Conservation (phyloP, 2,888 invertebrate genomes). For the Eristalis pertinax region DNA sequence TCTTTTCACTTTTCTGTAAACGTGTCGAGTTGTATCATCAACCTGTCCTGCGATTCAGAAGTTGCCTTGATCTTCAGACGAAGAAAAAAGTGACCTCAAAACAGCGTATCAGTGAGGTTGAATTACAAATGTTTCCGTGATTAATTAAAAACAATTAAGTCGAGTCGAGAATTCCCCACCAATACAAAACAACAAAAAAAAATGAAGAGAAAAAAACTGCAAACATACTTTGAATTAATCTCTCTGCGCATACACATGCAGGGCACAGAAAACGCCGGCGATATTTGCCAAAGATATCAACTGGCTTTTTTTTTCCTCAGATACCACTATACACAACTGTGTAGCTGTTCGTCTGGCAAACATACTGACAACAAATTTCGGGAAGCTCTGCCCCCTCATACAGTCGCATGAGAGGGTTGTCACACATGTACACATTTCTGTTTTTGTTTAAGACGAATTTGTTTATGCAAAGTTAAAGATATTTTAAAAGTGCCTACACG, state of each 20-base stretch:
- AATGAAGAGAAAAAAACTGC: slow-evolving; percentile 1
- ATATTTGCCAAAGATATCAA: slow-evolving; percentile 36
- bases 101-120: not conserved
- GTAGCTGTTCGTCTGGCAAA: not conserved
- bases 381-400: not conserved
- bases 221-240: not conserved
- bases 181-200: slow-evolving; percentile 32
- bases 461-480: slow-evolving; percentile 31
- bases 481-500: slow-evolving; percentile 1
- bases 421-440: not conserved
- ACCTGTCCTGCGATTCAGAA: not conserved
- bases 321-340: not conserved
- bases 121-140: not conserved
- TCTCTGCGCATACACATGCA: slow-evolving; percentile 10
- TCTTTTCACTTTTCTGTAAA: not conserved
- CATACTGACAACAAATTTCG: not conserved
- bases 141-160: slow-evolving; percentile 24
- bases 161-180: slow-evolving; percentile 10
- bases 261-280: slow-evolving; percentile 29
- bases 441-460: not conserved
- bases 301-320: not conserved
- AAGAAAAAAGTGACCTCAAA: not conserved
- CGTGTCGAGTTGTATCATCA: not conserved
- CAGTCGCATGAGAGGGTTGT: not conserved
- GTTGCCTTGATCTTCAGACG: not conserved